Conservation (phyloP, 2,113 vertebrate genomes). For the Orientallactaga bullata region DNA sequence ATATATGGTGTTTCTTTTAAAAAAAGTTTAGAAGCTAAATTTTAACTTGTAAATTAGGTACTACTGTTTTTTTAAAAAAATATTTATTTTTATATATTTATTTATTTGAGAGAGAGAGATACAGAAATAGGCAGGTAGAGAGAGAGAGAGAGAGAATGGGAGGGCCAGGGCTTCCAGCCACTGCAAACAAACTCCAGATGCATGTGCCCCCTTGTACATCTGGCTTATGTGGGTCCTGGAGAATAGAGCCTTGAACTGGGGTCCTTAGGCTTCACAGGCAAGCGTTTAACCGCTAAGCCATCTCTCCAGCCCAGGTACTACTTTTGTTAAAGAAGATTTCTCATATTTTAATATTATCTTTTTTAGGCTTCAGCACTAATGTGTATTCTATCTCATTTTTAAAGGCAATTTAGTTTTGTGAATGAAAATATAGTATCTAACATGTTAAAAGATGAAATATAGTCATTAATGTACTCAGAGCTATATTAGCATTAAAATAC, state of each 20-base stretch:
- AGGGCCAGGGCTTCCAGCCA: too few species aligned
- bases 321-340: not conserved
- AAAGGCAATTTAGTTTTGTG: not conserved
- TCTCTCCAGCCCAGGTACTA: too few species aligned
- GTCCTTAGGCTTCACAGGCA: too few species aligned
- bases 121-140: too few species aligned
- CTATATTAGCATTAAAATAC: not conserved
- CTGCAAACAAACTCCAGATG: too few species aligned
- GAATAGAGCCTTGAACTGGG: too few species aligned
- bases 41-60: not conserved
- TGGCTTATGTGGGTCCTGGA: too few species aligned
- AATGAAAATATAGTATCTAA: slow-evolving; percentile 2
- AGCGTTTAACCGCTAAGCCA: too few species aligned
- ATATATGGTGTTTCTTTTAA: not conserved
- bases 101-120: too few species aligned
- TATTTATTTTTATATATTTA: too few species aligned
- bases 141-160: too few species aligned
- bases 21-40: slow-evolving; percentile 40
- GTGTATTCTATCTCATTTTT: not conserved
- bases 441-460: not conserved
- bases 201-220: too few species aligned
- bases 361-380: not conserved
- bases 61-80: slow-evolving; percentile 8
- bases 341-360: slow-evolving; percentile 24
- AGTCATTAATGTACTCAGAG: not conserved